Conservation (phyloP, 2,113 vertebrate species). For the Hemiprocne comata region DNA sequence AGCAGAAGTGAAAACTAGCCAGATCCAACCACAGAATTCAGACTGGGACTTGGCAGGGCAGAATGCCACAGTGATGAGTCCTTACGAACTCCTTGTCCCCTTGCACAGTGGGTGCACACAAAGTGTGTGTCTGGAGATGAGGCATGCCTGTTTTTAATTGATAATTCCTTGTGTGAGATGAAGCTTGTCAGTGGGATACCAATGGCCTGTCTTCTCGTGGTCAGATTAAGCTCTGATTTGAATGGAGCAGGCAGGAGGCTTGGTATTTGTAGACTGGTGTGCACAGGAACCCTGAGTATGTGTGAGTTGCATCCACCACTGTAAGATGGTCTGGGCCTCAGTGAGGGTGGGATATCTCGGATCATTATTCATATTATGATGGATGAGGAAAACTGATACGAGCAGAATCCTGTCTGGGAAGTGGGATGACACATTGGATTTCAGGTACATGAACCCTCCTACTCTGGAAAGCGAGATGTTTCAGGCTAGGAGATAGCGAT, state of each 20-base stretch:
- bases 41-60: background rate
- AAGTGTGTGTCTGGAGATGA: background rate
- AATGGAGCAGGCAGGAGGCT: background rate
- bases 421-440: background rate
- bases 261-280: background rate
- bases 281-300: background rate
- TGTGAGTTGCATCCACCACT: background rate
- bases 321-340: background rate
- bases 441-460: background rate
- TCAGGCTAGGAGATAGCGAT: background rate
- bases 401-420: background rate
- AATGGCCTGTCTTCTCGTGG: background rate
- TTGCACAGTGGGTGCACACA: background rate
- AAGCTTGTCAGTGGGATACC: background rate
- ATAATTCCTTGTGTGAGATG: background rate
- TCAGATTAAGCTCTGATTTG: background rate
- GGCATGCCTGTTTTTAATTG: background rate
- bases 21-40: fast-evolving
- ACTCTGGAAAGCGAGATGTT: background rate
- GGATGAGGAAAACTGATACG: background rate
- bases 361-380: fast-evolving
- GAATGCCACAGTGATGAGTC: fast-evolving
- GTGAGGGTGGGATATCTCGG: background rate
- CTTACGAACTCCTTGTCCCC: fast-evolving
- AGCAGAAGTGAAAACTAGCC: background rate